Base-by-base conservation (phyloP, 92 coral and sea anemone genomes). In the Actinostola sp. region DNA sequence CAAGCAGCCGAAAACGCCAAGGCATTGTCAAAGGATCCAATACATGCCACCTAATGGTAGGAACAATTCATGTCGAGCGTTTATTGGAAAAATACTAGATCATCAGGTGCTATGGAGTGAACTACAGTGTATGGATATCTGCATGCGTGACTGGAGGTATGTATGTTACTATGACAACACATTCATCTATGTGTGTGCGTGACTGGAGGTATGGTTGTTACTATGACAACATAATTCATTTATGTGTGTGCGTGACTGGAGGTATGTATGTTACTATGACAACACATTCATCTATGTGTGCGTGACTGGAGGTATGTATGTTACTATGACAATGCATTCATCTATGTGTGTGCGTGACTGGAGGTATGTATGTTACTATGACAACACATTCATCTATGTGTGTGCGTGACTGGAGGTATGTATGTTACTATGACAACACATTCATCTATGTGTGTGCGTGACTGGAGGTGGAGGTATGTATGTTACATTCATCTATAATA, bases 61-160 rank as follows among this genome's bases (percentile, higher is more conserved):
- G 6, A 54, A 57, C 17, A 12, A 12, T 9, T 27, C 63, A 27
- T 68, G 74, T 20, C 2, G 45, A 28, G 44, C 61, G 0, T 68
- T 44, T n/a, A 51, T 8, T 50, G 74, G 74, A 14, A 50, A 20
- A 25, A 33, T 68, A 14, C 34, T 68, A 10, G 30, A 1, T 20
- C 31, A 39, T n/a, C 32, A 0, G 16, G 8, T 8, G 0, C 61
- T 68, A 30, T 9, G 20, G 30, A 68, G 48, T 32, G 74, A 68
- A 14, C 59, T 68, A 24, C 74, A 68, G 8, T 68, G 74, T 10
- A 68, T 52, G 45, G 74, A 68, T 33, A 27, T 30, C 2, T 68
- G 74, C 34, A 36, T 68, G 74, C 57, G 74, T 19, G 61, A 68
- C 44, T 17, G 31, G 17, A 68, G 74, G 74, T 68, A 50, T 21